Evolutionary conservation across 2,113 vertebrate genomes (phyloP), one percentile per base, ranked within the genome.

Genomic region (Diglossa brunneiventris): DNA sequence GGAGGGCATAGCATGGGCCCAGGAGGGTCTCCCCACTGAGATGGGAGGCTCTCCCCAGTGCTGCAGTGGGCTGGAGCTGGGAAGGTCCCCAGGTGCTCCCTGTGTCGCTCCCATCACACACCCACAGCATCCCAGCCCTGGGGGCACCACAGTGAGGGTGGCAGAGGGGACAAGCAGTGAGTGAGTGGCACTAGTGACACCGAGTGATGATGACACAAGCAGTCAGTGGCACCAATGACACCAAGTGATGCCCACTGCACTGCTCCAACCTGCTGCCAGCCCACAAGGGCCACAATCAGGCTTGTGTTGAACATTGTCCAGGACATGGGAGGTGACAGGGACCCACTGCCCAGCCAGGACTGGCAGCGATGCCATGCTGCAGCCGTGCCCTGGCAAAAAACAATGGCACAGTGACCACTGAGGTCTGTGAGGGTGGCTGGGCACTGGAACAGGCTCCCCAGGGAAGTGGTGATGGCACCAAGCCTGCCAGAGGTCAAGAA

Each of bases 161-260:
- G 41, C 90, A 75, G 61, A 0, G 0, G 61, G 61, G 46, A 83
- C 67, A 26, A 35, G 87, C 28, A 16, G 67, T 0, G 0, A 16
- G 67, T 0, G 0, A 68, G 42, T 33, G 68, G 53, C 83, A 74
- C 41, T 2, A 1, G 64, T 26, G 49, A 56, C 83, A 76, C 37
- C 0, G 2, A 47, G 64, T 0, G 4, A 55, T 0, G 4, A 55
- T 30, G 69, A 46, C 20, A 46, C 44, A 46, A 21, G 44, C 44
- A 21, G 44, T 20, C 0, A 68, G 42, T 31, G 68, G 52, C 87
- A 74, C 41, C 2, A 1, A 59, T 30, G 49, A 62, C 83, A 80
- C 42, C 0, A 2, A 47, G 69, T 0, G 4, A 55, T 30, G 66
- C 61, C 84, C 41, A 21, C 52, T 21, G 6, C 62, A 2, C 22